phyloP scores from a whole-genome alignment of 1,140 invertebrate species.

The Conus ventricosus region DNA sequence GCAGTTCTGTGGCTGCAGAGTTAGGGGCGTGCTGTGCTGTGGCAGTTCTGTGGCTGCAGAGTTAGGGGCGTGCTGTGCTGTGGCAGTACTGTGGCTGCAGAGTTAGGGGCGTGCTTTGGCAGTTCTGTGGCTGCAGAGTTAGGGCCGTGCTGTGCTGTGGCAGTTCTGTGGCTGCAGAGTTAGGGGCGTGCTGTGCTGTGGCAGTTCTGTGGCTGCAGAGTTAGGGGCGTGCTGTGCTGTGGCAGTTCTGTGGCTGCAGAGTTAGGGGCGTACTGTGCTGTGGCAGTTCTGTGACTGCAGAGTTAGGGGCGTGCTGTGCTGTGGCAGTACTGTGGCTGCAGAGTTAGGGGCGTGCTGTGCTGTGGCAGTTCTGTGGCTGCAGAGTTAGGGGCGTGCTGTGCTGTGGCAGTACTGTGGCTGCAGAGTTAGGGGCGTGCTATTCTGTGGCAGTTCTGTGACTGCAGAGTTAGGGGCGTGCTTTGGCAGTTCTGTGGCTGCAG shows the following conservation, averaged over 20 bases:
- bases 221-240: background rate
- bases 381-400: too few species aligned
- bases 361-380: background rate
- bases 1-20: background rate
- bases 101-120: background rate
- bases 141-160: background rate
- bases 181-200: background rate
- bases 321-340: background rate
- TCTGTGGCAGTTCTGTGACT: background rate
- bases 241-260: background rate
- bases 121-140: background rate
- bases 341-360: background rate
- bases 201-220: background rate
- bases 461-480: background rate
- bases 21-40: background rate
- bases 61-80: background rate
- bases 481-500: background rate
- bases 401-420: background rate
- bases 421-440: background rate
- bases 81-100: background rate
- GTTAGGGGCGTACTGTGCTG: background rate
- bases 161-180: background rate
- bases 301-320: background rate
- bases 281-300: background rate
- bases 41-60: constrained; percentile 2